Evolutionary conservation across 1,140 invertebrate genomes (phyloP), one percentile per base, ranked within the genome.

Genomic region (Chelonus insularis): DNA sequence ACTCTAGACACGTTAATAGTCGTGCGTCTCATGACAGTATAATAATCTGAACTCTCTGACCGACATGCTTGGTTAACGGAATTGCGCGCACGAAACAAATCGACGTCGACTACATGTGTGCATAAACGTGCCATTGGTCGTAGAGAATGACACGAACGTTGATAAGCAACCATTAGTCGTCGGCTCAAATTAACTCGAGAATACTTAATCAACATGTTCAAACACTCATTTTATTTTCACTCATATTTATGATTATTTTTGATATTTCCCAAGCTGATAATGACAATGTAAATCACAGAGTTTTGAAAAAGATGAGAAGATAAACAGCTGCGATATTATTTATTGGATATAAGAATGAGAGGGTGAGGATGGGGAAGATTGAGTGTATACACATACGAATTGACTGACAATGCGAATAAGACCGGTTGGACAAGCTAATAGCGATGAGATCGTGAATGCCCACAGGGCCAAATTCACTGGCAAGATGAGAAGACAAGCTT

Each of bases 361-460:
- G n/a, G n/a, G n/a, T n/a, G n/a, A n/a, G n/a, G n/a, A n/a, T n/a
- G n/a, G n/a, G n/a, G n/a, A n/a, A n/a, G 50, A 4, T 16, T 16
- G 50, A 32, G 36, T 29, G 7, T 7, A 29, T 29, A 29, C 25
- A 29, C 25, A 29, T 29, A 29, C 25, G 23, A 12, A 57, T 58
- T 58, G 41, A 58, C 56, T 45, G 56, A 58, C 56, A 58, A 58
- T 58, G 56, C 14, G 25, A 58, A 58, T 58, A 58, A 39, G 54
- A 56, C 36, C 54, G 34, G 43, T 45, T 45, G 43, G 43, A 45
- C 43, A 21, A 18, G 43, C 43, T 45, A 45, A 45, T 55, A 55
- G 16, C 29, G 25, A 45, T 36, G 51, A 36, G 29, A 16, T 57
- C 55, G 56, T 34, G 56, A 58, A 23, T 32, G 56, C 25, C 43